These are phyloP conservation scores for Torymus tubicola DNA, from an alignment of 2,888 invertebrate species.

Conservation along the genomic window DNA sequence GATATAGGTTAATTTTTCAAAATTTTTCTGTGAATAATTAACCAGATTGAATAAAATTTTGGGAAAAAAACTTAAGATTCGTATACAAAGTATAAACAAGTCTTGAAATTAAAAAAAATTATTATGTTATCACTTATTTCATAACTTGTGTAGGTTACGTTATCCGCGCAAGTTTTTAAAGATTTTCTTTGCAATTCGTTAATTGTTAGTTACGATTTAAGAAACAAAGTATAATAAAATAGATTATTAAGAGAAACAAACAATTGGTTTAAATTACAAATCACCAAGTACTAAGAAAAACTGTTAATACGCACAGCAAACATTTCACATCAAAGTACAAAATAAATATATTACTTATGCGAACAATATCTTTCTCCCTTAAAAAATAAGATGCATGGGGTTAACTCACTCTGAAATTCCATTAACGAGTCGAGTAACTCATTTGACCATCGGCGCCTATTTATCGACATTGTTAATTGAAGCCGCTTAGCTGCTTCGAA, in stretches of 20 bases:
- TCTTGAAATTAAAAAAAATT: no score
- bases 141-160: no score
- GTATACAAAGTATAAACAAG: no score
- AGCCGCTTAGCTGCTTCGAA: background rate
- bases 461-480: constrained; percentile 36
- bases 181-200: no score
- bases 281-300: background rate
- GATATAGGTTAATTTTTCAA: no score
- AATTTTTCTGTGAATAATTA: no score
- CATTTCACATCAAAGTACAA: background rate
- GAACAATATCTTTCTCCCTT: background rate
- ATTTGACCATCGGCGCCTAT: constrained; percentile 48
- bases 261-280: constrained; percentile 18
- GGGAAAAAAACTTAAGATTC: no score
- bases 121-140: no score
- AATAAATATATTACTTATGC: constrained; percentile 1
- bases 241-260: background rate
- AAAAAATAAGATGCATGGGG: background rate
- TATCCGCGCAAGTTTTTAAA: no score
- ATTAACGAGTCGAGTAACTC: constrained; percentile 44
- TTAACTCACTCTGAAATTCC: constrained; percentile 48
- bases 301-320: background rate
- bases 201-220: background rate
- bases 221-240: constrained; percentile 11
- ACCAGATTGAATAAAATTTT: no score